These are phyloP conservation scores for Vulpes vulpes DNA, from an alignment of 2,113 vertebrate genomes.

Conservation along the genomic window DNA sequence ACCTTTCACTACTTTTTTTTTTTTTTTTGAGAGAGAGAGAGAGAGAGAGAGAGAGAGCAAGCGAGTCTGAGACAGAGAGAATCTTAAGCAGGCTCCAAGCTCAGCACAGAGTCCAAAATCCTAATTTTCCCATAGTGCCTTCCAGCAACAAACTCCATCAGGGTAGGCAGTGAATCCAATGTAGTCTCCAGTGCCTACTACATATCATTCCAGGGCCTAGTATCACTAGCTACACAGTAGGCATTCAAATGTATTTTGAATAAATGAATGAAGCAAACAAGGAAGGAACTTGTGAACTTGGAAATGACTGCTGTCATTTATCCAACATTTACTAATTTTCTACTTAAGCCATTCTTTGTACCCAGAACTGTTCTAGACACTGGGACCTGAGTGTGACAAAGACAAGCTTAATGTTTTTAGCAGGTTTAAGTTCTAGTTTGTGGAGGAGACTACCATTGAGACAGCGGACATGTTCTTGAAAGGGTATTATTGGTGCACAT, in stretches of 20 bases:
- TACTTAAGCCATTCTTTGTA: not conserved
- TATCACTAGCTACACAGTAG: no score
- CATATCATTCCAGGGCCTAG: not conserved
- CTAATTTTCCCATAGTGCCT: not conserved
- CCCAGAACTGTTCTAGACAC: not conserved
- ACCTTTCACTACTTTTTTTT: not conserved
- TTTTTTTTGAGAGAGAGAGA: not conserved
- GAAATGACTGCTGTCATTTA: not conserved
- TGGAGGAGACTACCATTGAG: not conserved
- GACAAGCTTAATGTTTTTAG: not conserved
- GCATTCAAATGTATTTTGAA: not conserved
- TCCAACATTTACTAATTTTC: not conserved
- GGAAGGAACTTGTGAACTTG: not conserved
- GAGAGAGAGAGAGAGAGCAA: not conserved
- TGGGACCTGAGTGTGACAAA: not conserved
- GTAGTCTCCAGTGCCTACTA: not conserved
- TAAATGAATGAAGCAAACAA: not conserved
- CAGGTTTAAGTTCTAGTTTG: not conserved
- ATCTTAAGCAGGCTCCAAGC: not conserved
- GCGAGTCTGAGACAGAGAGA: not conserved
- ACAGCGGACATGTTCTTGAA: not conserved
- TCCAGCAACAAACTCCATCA: not conserved
- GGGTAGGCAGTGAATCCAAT: not conserved
- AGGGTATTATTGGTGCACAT: not conserved
- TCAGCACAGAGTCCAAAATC: not conserved